Evolutionary conservation across 2,113 vertebrate species (phyloP).

Genomic region (Apodemus speciosus): DNA sequence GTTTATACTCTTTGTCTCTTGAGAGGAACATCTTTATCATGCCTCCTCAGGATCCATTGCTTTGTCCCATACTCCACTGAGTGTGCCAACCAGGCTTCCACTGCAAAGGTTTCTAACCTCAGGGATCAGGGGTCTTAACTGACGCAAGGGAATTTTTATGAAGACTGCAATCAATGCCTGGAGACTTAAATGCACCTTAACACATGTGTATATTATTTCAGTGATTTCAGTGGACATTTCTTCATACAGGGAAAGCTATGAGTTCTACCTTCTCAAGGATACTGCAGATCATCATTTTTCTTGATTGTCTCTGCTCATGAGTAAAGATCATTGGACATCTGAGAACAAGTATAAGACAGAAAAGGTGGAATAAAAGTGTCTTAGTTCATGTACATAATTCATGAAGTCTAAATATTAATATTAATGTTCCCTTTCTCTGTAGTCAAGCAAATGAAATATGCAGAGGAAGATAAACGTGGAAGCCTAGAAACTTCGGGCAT

Average conservation of each 20-base stretch:
- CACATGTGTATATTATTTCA: neutral
- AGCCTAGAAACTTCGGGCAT: slow-evolving; percentile 76
- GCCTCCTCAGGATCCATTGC: neutral
- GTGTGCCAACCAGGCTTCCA: neutral
- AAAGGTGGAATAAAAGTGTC: slow-evolving; percentile 72
- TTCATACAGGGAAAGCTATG: too few species aligned
- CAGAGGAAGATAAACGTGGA: slow-evolving; percentile 83
- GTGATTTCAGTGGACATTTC: neutral
- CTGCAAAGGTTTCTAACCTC: neutral
- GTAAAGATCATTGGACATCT: slow-evolving; percentile 65
- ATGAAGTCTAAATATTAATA: slow-evolving; percentile 79
- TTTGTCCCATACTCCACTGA: neutral
- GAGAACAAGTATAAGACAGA: slow-evolving; percentile 74
- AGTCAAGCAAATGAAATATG: slow-evolving; percentile 85
- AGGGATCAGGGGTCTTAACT: neutral
- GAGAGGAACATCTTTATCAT: neutral
- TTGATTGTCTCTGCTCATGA: slow-evolving; percentile 58
- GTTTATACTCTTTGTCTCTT: neutral
- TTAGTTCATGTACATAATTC: slow-evolving; percentile 83
- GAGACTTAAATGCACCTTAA: neutral
- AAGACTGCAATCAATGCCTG: neutral
- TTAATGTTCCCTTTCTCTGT: slow-evolving; percentile 79
- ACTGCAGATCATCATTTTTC: slow-evolving; percentile 3
- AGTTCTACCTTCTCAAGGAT: neutral
- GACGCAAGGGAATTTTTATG: neutral